Evolutionary conservation across 2,113 vertebrate genomes (phyloP), one percentile per base, ranked within the genome.

Genomic region (Macaca nemestrina): DNA sequence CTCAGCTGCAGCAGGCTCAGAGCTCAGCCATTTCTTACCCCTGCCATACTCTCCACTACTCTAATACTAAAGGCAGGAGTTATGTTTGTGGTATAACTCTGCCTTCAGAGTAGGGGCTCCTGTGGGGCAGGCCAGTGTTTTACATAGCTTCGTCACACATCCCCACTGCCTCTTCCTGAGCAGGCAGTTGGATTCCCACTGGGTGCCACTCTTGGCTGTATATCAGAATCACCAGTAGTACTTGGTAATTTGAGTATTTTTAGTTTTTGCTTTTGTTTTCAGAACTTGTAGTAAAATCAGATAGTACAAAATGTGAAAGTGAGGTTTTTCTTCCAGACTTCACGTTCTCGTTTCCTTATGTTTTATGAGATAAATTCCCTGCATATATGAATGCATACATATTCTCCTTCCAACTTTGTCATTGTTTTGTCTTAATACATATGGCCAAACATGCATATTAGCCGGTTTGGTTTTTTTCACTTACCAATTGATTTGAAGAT

Each of bases 261-360:
- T n/a, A 52, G 32, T 84, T 89, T 93, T 75, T 73, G 59, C 50
- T 32, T 95, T 95, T 90, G 59, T 78, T 97, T 94, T 95, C 12
- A 88, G 59, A 88, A 80, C 38, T 95, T 88, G 25, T 79, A 32
- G 22, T 86, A 95, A 92, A 94, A 67, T 86, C 91, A 90, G 72
- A 20, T 50, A 27, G 59, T 67, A 48, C 76, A 95, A 86, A 92
- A 88, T 9, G 13, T 92, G 57, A 82, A 93, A 83, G 68, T 83
- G 22, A 55, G 32, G 18, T 80, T 32, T 94, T 20, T 27, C 55
- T 95, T 75, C 38, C 76, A 87, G 22, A 90, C 67, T 61, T 50
- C 67, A 5, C 25, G 8, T 90, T 95, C 27, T 55, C 10, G 59
- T 2, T 43, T 88, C 72, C 40, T 90, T 93, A 5, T 68, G 3